Evolutionary conservation across 2,113 vertebrate genomes (phyloP).

Genomic region (Etheostoma spectabile): DNA sequence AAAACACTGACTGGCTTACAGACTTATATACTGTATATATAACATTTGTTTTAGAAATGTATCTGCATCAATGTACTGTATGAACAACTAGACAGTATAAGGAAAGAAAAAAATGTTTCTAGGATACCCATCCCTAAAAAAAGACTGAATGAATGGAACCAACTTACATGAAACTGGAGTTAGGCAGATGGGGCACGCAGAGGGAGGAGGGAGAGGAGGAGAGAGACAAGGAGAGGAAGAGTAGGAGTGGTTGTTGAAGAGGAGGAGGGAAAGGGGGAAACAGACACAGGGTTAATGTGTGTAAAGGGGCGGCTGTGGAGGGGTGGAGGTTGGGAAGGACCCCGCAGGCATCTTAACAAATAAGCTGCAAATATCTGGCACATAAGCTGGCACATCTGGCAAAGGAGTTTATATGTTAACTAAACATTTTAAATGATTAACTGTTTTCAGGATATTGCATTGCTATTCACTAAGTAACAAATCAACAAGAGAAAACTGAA

Average conservation of each 20-base stretch:
- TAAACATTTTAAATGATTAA: neutral
- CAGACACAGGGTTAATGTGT: conserved; percentile 92
- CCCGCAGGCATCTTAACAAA: conserved; percentile 39
- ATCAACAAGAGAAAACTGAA: neutral
- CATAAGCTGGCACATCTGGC: conserved; percentile 46
- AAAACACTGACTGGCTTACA: neutral
- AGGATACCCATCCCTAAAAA: conserved; percentile 64
- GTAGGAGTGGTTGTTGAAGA: conserved; percentile 87
- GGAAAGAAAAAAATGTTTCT: conserved; percentile 12
- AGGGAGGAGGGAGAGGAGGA: conserved; percentile 87
- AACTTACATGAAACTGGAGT: conserved; percentile 99
- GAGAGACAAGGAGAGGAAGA: conserved; percentile 86
- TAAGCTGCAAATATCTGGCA: conserved; percentile 56
- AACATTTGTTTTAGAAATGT: neutral
- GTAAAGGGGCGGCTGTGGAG: conserved; percentile 79
- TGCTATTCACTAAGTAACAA: neutral
- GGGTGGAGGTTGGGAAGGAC: conserved; percentile 42
- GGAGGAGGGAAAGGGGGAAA: conserved; percentile 88
- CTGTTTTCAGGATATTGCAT: neutral
- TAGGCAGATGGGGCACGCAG: conserved; percentile 92
- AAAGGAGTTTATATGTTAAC: conserved; percentile 19
- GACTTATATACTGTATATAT: no score
- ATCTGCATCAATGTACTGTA: neutral
- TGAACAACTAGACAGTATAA: neutral
- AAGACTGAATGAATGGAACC: conserved; percentile 84